A percentile compares a stretch with the other conserved stretches of the same genome.
Evolutionary conservation across 2,113 vertebrate species (phyloP).

Genomic region (Pungitius pungitius): DNA sequence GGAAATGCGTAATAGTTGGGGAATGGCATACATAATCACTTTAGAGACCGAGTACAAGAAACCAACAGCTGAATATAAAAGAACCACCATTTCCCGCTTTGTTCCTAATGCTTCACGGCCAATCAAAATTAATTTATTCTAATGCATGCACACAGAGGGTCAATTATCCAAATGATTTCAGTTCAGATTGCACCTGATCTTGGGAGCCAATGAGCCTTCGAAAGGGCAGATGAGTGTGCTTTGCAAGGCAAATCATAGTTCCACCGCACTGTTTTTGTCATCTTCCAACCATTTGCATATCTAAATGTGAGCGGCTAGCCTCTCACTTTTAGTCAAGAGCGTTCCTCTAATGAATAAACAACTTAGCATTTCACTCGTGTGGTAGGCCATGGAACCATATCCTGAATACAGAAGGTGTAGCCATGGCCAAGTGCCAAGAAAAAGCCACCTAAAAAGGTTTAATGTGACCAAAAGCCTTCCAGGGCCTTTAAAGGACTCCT

Average conservation of each 20-base stretch:
- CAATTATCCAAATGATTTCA: conserved; percentile 86
- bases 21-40: conserved; percentile 79
- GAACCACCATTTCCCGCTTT: conserved; percentile 72
- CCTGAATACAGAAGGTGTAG: neutral
- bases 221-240: conserved; percentile 82
- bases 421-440: neutral
- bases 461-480: neutral
- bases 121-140: conserved; percentile 87
- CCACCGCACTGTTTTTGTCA: conserved; percentile 56
- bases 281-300: conserved; percentile 60
- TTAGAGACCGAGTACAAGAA: conserved; percentile 75
- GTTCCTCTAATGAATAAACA: conserved; percentile 54
- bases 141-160: conserved; percentile 86
- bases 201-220: conserved; percentile 80
- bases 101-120: conserved; percentile 79
- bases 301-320: conserved; percentile 48
- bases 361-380: conserved; percentile 48
- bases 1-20: conserved; percentile 66
- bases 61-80: conserved; percentile 75
- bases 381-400: conserved; percentile 3
- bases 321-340: conserved; percentile 48
- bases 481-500: neutral
- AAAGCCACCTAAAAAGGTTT: neutral
- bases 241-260: conserved; percentile 78
- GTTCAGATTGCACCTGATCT: conserved; percentile 81